Evolutionary conservation across 2,888 invertebrate species (phyloP).

Genomic region (Cantharis nigra): DNA sequence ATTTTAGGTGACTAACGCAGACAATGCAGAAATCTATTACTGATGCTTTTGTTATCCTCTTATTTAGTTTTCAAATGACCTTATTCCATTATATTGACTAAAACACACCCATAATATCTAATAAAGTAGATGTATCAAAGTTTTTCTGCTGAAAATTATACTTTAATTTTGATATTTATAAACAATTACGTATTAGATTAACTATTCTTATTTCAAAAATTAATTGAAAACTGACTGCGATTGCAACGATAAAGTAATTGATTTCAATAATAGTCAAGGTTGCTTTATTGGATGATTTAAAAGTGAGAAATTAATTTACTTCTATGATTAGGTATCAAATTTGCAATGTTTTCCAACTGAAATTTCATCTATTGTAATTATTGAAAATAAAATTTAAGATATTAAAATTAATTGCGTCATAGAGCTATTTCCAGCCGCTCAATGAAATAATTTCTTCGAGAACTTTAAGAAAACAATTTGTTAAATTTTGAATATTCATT

Average conservation of each 20-base stretch:
- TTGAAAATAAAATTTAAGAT: neutral
- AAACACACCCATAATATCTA: neutral
- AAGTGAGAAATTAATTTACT: neutral
- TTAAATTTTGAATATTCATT: neutral
- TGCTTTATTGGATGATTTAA: neutral
- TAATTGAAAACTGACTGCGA: neutral
- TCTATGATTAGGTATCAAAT: neutral
- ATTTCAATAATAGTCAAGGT: neutral
- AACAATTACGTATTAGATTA: neutral
- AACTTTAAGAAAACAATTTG: neutral
- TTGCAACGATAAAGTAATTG: neutral
- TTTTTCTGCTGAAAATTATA: neutral
- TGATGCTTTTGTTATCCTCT: neutral
- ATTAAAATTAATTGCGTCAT: neutral
- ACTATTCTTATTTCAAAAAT: neutral
- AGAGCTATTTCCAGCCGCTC: neutral
- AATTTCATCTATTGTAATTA: neutral
- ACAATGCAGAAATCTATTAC: neutral
- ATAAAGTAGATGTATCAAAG: neutral
- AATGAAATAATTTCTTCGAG: neutral
- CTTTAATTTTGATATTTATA: neutral
- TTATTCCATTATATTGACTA: neutral
- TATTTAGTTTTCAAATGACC: neutral
- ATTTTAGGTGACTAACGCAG: neutral
- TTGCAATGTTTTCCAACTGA: neutral